phyloP scores from a whole-genome alignment of 2,888 invertebrate genomes.

The Trichogramma evanescens region DNA sequence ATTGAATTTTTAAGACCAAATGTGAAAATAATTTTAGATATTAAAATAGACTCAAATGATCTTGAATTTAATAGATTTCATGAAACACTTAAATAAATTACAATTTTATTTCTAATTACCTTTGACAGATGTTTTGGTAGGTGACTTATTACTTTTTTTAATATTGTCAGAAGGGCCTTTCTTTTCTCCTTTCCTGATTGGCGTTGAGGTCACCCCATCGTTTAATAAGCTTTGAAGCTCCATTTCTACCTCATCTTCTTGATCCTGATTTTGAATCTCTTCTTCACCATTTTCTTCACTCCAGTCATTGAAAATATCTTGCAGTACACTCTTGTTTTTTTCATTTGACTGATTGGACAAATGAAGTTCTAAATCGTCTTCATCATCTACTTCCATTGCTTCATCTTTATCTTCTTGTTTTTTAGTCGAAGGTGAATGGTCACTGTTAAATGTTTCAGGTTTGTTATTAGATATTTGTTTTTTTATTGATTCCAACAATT shows the following conservation, averaged over 20 bases:
- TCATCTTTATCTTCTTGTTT: neutral
- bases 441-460: too few species aligned
- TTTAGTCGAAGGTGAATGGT: too few species aligned
- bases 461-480: too few species aligned
- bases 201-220: constrained; percentile 25
- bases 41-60: too few species aligned
- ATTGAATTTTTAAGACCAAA: too few species aligned
- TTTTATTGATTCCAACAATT: neutral
- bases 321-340: constrained; percentile 39
- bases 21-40: too few species aligned
- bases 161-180: neutral
- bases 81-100: too few species aligned
- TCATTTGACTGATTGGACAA: constrained; percentile 15
- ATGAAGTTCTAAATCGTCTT: constrained; percentile 11
- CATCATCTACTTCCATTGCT: constrained; percentile 3
- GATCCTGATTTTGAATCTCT: constrained; percentile 22
- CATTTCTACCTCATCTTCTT: constrained; percentile 20
- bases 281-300: constrained; percentile 41
- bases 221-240: constrained; percentile 18
- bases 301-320: constrained; percentile 46
- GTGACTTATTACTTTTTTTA: too few species aligned
- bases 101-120: too few species aligned
- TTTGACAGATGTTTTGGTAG: too few species aligned
- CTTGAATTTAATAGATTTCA: too few species aligned
- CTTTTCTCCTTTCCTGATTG: constrained; percentile 11